Conservation (phyloP, 2,113 vertebrate genomes). For the Paradisaea rubra region DNA sequence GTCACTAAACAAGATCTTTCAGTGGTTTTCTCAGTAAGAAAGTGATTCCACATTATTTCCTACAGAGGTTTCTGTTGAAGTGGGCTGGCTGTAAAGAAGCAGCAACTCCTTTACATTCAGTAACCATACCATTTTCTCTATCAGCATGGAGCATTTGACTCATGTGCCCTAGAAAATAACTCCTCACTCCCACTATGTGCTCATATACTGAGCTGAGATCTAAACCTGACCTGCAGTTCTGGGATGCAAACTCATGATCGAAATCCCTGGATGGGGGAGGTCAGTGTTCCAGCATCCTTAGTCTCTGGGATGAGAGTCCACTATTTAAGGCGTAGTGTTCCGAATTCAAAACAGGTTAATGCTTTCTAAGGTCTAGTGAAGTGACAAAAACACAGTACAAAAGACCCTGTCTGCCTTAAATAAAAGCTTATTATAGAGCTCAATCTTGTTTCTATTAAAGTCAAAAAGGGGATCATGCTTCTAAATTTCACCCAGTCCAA, state of each 20-base stretch:
- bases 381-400: background rate
- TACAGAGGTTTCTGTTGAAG: slow-evolving; percentile 5
- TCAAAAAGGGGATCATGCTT: background rate
- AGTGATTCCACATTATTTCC: background rate
- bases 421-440: slow-evolving; percentile 24
- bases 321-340: background rate
- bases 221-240: slow-evolving; percentile 17
- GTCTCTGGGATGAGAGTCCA: background rate
- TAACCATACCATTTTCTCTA: slow-evolving; percentile 31
- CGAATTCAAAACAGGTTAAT: slow-evolving; percentile 1
- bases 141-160: slow-evolving; percentile 23
- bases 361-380: slow-evolving; percentile 33
- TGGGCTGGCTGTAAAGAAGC: background rate
- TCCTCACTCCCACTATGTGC: background rate
- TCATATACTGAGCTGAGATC: background rate
- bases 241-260: slow-evolving; percentile 23
- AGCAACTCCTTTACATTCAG: slow-evolving; percentile 17
- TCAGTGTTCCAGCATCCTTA: background rate
- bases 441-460: slow-evolving; percentile 18
- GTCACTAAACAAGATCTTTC: background rate
- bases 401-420: slow-evolving; percentile 16
- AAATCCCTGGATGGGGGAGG: background rate
- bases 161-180: slow-evolving; percentile 36
- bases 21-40: background rate
- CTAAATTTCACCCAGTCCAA: slow-evolving; percentile 9